A percentile compares a stretch with the other conserved stretches of the same genome.
Conservation (phyloP, 2,888 invertebrate genomes). For the Vesta saturnalis region DNA sequence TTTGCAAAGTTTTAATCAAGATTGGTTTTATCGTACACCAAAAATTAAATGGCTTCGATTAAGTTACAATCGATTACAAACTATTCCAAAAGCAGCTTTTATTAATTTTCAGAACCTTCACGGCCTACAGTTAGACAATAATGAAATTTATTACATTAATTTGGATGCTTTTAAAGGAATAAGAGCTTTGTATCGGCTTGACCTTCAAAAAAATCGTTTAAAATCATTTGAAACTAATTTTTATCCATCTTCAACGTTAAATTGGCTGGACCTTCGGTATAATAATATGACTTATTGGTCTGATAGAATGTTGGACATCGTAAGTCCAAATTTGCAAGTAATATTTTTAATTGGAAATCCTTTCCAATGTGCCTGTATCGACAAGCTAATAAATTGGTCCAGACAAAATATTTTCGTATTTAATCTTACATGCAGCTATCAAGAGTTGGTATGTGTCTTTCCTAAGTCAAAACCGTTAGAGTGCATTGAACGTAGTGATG, state of each 20-base stretch:
- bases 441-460: conserved; percentile 1
- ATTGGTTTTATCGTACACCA: conserved; percentile 1
- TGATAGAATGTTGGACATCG: not conserved
- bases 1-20: conserved; percentile 7
- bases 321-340: not conserved
- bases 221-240: conserved; percentile 9
- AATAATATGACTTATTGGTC: conserved; percentile 8
- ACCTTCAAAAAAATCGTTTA: not conserved
- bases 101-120: not conserved
- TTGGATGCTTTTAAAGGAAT: conserved; percentile 2
- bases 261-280: conserved; percentile 7
- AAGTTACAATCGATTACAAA: conserved; percentile 4
- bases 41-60: conserved; percentile 1
- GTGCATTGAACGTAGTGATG: conserved; percentile 6
- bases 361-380: conserved; percentile 10
- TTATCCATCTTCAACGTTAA: not conserved
- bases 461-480: not conserved
- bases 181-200: not conserved
- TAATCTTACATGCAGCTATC: not conserved
- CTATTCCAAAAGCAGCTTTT: conserved; percentile 3
- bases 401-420: not conserved
- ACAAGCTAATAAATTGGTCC: conserved; percentile 3
- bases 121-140: not conserved
- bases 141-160: not conserved
- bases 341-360: conserved; percentile 7